These are phyloP conservation scores for Dunckerocampus dactyliophorus DNA, from an alignment of 2,113 vertebrate genomes.

Conservation along the genomic window DNA sequence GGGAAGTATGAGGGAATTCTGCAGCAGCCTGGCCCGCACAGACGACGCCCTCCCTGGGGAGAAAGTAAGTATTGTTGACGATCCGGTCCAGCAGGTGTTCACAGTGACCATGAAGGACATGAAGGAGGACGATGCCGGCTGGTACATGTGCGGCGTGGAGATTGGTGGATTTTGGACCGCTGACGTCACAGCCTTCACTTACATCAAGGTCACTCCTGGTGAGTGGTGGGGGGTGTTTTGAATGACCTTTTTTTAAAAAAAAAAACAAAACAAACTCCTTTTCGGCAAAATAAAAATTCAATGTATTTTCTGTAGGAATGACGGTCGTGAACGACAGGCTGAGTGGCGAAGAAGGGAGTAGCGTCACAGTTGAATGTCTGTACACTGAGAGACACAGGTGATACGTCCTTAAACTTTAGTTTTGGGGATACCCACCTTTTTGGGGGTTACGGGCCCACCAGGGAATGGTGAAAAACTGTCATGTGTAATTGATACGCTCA, in stretches of 20 bases:
- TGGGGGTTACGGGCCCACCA: no score
- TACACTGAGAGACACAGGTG: conserved; percentile 73
- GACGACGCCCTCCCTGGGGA: conserved; percentile 20
- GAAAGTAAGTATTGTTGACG: conserved; percentile 59
- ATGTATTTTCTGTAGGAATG: conserved; percentile 55
- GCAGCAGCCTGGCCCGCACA: conserved; percentile 60
- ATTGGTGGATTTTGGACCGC: conserved; percentile 50
- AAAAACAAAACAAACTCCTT: not conserved
- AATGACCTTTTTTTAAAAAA: not conserved
- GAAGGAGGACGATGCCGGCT: conserved; percentile 52
- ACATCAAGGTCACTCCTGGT: conserved; percentile 70
- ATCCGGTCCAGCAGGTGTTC: conserved; percentile 63
- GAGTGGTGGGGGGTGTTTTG: conserved; percentile 17
- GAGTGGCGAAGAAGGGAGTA: conserved; percentile 60
- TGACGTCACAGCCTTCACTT: conserved; percentile 42
- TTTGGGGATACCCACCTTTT: not conserved
- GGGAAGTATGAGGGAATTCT: conserved; percentile 62
- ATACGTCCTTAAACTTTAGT: not conserved
- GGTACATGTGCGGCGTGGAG: conserved; percentile 74
- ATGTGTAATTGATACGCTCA: no score
- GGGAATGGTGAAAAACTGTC: no score
- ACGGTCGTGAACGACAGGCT: conserved; percentile 45
- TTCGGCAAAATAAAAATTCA: not conserved
- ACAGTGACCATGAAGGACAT: conserved; percentile 66
- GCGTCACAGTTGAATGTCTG: conserved; percentile 53